Evolutionary conservation across 1,140 invertebrate genomes (phyloP), one percentile per base, ranked within the genome.

Genomic region (Hylaeus volcanicus): DNA sequence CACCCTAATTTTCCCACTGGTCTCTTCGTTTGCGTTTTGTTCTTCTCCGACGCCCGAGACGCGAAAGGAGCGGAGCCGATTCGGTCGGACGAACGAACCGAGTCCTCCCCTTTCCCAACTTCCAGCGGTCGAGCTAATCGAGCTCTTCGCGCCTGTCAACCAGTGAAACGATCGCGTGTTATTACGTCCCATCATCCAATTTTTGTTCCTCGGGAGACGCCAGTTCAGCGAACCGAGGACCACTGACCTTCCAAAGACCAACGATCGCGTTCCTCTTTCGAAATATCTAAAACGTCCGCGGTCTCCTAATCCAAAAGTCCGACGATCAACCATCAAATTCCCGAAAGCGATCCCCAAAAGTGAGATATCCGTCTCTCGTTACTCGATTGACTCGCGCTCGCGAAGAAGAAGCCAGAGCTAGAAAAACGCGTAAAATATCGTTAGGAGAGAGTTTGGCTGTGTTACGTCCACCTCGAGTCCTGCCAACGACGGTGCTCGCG

Each of bases 391-490:
- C n/a, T 60, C 53, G 60, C 12, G 68, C 4, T 8, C 6, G 51
- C 56, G 68, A 61, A 66, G 61, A 75, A 14, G 66, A 68, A 68
- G 41, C 4, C 51, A 41, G 70, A 51, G 61, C 43, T 41, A 61
- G 48, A 56, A 56, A 77, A 77, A 81, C 53, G 79, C 71, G 79
- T 53, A 64, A 70, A 77, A 15, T 51, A 72, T 48, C 56, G 48
- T 71, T n/a, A 14, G 68, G 61, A 73, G 80, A 86, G 84, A 74
- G 55, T 86, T 78, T 78, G 74, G 65, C 83, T 82, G 55, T 85
- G 56, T 66, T 43, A 71, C 66, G 85, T 43, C 26, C 61, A 37
- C 9, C 41, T n/a, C 41, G 11, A 73, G 41, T 14, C n/a, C 37
- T 15, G 37, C 60, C 26, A 15, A 12, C 14, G 48, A 65, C 63